Base-by-base conservation (phyloP, 2,888 invertebrate genomes). In the Eupelmus urozonus region DNA sequence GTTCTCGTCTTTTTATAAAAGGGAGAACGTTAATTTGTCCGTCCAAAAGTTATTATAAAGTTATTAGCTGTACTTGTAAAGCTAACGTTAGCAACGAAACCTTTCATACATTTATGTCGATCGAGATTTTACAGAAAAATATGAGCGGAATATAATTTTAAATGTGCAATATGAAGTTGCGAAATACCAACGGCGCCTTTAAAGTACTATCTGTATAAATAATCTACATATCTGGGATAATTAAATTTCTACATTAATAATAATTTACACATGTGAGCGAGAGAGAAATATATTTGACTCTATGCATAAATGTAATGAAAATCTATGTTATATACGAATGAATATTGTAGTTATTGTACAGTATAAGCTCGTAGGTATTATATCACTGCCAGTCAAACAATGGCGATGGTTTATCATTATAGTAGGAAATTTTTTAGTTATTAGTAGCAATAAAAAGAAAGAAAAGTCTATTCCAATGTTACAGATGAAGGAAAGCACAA, bases 331-430 rank as follows among this genome's bases (percentile, higher is more conserved):
- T n/a, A 25, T 45, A 40, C 9, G 13, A 53, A 53, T 27, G 42
- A 53, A 25, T 45, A 60, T 42, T 67, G 53, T 72, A 66, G 53
- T 60, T 60, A 66, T 29, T 77, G 77, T 77, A 77, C 72, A 72
- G 77, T 66, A 40, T 67, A 51, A n/a, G 27, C 20, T 51, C 27
- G 20, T 66, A 59, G 60, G 34, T 34, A 45, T 45, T 11, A 23
- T 59, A 18, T 71, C 76, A 72, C 42, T 66, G 57, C 42, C 60
- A 25, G 40, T 25, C 72, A 25, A 18, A 34, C 34, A 63, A 53
- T 23, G 23, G n/a, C n/a, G 27, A 34, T 7, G 18, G 34, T 34
- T 66, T 59, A 29, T 9, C 20, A 27, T 29, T 23, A 29, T 42
- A 40, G 23, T 18, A 3, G 55, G 20, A 63, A 1, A 29, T 45